Conservation (phyloP, 2,888 invertebrate genomes). For the Heliconius aoede region DNA sequence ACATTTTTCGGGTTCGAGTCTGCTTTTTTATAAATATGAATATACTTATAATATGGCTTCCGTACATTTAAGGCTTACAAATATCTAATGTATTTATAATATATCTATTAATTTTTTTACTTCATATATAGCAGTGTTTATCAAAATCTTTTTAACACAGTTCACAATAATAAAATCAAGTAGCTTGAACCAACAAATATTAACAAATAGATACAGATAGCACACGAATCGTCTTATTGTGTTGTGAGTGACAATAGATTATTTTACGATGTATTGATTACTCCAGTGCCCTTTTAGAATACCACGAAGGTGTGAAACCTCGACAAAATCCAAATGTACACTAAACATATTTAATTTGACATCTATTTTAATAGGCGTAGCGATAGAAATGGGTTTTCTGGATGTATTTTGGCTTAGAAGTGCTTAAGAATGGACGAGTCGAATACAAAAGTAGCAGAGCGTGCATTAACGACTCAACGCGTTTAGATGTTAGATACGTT, state of each 20-base stretch:
- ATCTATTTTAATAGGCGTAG: constrained; percentile 40
- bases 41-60: too few relatives aligned
- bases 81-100: neutral
- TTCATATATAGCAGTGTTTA: neutral
- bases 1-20: too few relatives aligned
- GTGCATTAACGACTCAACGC: constrained; percentile 65
- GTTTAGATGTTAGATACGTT: constrained; percentile 54
- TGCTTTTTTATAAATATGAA: too few relatives aligned
- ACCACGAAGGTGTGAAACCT: constrained; percentile 59
- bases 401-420: constrained; percentile 43
- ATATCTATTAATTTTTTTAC: too few relatives aligned
- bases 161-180: constrained; percentile 15
- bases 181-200: constrained; percentile 17
- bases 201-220: constrained; percentile 25
- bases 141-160: neutral
- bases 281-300: constrained; percentile 59
- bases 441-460: constrained; percentile 61
- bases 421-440: constrained; percentile 50
- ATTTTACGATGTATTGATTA: constrained; percentile 76
- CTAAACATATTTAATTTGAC: constrained; percentile 48
- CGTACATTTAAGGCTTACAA: too few relatives aligned
- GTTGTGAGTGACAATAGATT: constrained; percentile 57
- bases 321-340: constrained; percentile 50
- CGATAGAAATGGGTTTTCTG: constrained; percentile 20
- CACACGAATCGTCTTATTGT: constrained; percentile 25